Evolutionary conservation across 2,113 vertebrate species (phyloP), one percentile per base, ranked within the genome.

Genomic region (Thinocorus orbignyianus): DNA sequence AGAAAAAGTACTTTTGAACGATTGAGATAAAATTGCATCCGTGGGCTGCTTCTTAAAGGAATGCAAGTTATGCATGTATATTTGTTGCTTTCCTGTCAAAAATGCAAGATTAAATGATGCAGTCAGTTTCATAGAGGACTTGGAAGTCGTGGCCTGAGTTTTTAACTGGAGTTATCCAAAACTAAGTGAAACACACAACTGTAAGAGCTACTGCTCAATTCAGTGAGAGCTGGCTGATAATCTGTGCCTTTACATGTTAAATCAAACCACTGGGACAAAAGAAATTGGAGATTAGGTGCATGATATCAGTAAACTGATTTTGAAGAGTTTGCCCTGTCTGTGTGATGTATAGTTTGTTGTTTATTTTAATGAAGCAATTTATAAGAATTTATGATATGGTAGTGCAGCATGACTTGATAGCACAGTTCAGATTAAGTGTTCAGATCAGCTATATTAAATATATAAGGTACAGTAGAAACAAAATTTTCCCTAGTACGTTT

Each of bases 71-170:
- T 84, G 14, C 31, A 13, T 68, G 26, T 66, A 69, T 35, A 73
- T 90, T 57, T 78, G 30, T 76, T 86, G 24, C 46, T 60, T 77
- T 94, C 57, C 78, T 78, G 91, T 52, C 15, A 84, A 73, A 93
- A 93, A 66, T 42, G 74, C 48, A 46, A 73, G 28, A 58, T 42
- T 17, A 96, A 90, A 42, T 41, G 42, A 72, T 48, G 33, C 33
- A 33, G 22, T 49, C 62, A 90, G 12, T 74, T 95, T 89, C 3
- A 2, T 15, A 81, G 64, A 69, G 16, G 57, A 74, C 64, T 92
- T 93, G 46, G 49, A 66, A 69, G 22, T 20, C 35, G n/a, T n/a
- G n/a, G n/a, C n/a, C n/a, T n/a, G n/a, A 97, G 94, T 93, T 93
- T 65, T 92, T 64, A 68, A 72, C 42, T 19, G 7, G n/a, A 79